Evolutionary conservation across 2,888 invertebrate species (phyloP).

Genomic region (Stramonita haemastoma): DNA sequence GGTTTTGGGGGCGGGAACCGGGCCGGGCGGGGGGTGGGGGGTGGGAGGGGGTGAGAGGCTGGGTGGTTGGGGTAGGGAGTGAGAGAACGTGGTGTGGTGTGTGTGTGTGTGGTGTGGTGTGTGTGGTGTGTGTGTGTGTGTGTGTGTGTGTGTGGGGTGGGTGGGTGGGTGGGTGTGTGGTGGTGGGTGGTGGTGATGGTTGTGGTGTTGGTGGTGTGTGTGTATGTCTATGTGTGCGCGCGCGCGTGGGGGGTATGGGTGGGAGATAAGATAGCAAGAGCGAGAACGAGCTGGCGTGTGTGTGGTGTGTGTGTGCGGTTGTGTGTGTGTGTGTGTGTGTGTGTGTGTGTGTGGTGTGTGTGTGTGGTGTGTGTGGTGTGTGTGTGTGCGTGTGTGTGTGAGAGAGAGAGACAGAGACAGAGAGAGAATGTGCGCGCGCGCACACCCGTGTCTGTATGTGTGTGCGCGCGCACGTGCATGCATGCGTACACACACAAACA

Average conservation of each 20-base stretch:
- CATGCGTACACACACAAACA: background rate
- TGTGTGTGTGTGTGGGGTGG: too few species aligned
- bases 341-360: too few species aligned
- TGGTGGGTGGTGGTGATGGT: background rate
- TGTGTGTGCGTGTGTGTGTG: too few species aligned
- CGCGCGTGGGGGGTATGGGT: background rate
- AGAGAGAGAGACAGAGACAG: too few species aligned
- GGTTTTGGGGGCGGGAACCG: too few species aligned
- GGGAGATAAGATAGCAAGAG: background rate
- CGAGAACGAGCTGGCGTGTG: background rate
- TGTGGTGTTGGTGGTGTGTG: background rate
- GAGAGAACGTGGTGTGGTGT: too few species aligned
- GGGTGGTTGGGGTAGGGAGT: too few species aligned
- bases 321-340: too few species aligned
- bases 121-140: too few species aligned
- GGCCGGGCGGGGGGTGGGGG: background rate
- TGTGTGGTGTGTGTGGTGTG: too few species aligned
- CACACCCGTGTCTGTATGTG: background rate
- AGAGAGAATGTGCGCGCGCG: background rate
- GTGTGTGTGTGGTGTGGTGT: too few species aligned
- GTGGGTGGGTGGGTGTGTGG: background rate
- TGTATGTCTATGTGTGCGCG: background rate
- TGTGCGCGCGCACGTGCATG: background rate
- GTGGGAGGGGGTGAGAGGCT: background rate
- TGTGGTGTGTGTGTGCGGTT: background rate